Conservation (phyloP, 1,140 invertebrate species). For the Teleopsis dalmanni region DNA sequence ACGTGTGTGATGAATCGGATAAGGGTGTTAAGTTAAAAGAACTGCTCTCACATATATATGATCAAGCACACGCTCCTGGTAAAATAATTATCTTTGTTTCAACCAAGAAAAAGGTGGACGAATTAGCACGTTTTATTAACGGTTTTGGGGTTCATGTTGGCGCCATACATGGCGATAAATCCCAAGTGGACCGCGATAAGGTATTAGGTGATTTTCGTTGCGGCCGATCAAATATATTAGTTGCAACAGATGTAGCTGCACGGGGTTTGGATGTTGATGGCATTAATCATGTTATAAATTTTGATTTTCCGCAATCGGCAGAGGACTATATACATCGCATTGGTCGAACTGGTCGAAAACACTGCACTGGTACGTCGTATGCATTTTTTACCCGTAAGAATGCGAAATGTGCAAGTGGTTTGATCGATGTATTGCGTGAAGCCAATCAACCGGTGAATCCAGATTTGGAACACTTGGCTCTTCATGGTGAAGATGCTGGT, state of each 20-base stretch:
- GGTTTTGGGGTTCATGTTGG: slow-evolving; percentile 84
- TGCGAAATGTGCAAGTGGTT: slow-evolving; percentile 67
- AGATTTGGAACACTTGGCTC: slow-evolving; percentile 50
- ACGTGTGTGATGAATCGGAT: slow-evolving; percentile 82
- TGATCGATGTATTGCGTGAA: slow-evolving; percentile 82
- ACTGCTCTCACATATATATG: slow-evolving; percentile 76
- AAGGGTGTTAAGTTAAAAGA: slow-evolving; percentile 75
- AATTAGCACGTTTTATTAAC: slow-evolving; percentile 78
- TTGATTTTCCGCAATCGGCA: slow-evolving; percentile 94
- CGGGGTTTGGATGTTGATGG: slow-evolving; percentile 95
- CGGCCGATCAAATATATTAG: slow-evolving; percentile 81
- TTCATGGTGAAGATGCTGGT: slow-evolving; percentile 46
- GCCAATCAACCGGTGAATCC: slow-evolving; percentile 63
- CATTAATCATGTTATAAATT: slow-evolving; percentile 98
- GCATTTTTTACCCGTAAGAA: slow-evolving; percentile 36
- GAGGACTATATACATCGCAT: slow-evolving; percentile 99
- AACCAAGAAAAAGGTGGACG: slow-evolving; percentile 94
- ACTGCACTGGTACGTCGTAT: slow-evolving; percentile 32
- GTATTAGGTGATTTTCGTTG: slow-evolving; percentile 88
- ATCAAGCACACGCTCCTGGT: slow-evolving; percentile 74
- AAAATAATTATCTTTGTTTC: slow-evolving; percentile 95
- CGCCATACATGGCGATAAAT: slow-evolving; percentile 70
- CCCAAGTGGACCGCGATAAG: slow-evolving; percentile 91
- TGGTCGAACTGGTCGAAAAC: slow-evolving; percentile 81
- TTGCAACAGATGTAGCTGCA: slow-evolving; percentile 97